Evolutionary conservation across 64 coral and sea anemone species (phyloP).

Genomic region (Trachythela sp.): DNA sequence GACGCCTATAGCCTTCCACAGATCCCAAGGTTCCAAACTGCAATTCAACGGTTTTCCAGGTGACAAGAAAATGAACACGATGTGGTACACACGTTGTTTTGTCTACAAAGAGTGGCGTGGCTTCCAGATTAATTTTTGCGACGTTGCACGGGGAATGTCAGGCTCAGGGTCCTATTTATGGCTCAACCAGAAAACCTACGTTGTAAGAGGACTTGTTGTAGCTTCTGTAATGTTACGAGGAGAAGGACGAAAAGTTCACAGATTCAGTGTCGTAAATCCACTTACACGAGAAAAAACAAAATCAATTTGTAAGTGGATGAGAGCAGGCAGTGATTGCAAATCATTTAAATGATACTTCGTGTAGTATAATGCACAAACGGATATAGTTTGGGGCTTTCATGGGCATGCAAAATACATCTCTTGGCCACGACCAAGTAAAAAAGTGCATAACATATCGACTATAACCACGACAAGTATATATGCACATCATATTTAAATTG

Average conservation of each 20-base stretch:
- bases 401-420: not conserved
- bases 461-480: conserved; percentile 8
- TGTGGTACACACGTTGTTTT: not conserved
- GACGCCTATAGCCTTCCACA: not conserved
- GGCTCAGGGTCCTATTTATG: not conserved
- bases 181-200: not conserved
- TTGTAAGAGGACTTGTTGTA: not conserved
- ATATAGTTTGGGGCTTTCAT: not conserved
- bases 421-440: not conserved
- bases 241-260: not conserved
- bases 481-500: not conserved
- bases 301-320: not conserved
- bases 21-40: not conserved
- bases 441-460: not conserved
- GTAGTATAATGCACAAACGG: not conserved
- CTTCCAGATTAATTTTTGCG: not conserved
- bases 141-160: not conserved
- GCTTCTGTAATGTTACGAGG: not conserved
- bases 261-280: not conserved
- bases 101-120: not conserved
- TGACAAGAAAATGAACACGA: not conserved
- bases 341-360: not conserved
- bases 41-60: not conserved
- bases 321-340: not conserved
- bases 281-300: not conserved